Evolutionary conservation across 2,888 invertebrate genomes (phyloP).

Genomic region (Pardosa pseudoannulata): DNA sequence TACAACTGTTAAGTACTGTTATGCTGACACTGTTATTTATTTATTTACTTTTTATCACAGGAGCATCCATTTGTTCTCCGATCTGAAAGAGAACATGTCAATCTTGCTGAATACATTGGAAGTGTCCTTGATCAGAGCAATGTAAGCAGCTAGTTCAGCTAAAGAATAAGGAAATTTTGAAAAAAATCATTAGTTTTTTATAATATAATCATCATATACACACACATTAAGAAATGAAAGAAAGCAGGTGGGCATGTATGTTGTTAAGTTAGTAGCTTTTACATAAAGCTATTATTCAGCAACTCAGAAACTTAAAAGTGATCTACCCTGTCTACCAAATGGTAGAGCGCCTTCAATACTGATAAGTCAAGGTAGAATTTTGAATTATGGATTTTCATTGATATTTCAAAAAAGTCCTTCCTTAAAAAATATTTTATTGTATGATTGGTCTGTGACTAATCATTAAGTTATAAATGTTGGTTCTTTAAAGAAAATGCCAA

Average conservation of each 20-base stretch:
- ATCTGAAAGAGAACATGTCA: slow-evolving; percentile 71
- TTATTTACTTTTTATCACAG: slow-evolving; percentile 47
- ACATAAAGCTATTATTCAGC: slow-evolving; percentile 30
- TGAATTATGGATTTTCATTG: slow-evolving; percentile 5
- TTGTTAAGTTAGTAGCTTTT: slow-evolving; percentile 39
- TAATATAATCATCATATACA: not conserved
- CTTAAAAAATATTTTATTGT: slow-evolving; percentile 6
- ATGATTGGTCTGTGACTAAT: not conserved
- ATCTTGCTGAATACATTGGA: slow-evolving; percentile 66
- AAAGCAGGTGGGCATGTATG: slow-evolving; percentile 14
- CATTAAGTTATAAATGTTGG: not conserved
- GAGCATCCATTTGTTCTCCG: slow-evolving; percentile 84
- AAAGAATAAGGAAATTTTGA: slow-evolving; percentile 21
- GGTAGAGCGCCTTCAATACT: slow-evolving; percentile 53
- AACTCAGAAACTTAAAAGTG: slow-evolving; percentile 28
- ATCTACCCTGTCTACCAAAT: slow-evolving; percentile 37
- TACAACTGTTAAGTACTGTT: no score
- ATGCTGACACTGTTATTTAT: no score
- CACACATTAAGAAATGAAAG: slow-evolving; percentile 36
- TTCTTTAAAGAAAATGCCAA: not conserved
- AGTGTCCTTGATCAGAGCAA: slow-evolving; percentile 63
- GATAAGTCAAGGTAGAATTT: slow-evolving; percentile 41
- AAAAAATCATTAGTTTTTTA: slow-evolving; percentile 64
- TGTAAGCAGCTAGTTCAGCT: slow-evolving; percentile 64
- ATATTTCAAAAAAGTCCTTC: not conserved